Base-by-base conservation (phyloP, 1,140 invertebrate species). In the Trichoplusia ni region DNA sequence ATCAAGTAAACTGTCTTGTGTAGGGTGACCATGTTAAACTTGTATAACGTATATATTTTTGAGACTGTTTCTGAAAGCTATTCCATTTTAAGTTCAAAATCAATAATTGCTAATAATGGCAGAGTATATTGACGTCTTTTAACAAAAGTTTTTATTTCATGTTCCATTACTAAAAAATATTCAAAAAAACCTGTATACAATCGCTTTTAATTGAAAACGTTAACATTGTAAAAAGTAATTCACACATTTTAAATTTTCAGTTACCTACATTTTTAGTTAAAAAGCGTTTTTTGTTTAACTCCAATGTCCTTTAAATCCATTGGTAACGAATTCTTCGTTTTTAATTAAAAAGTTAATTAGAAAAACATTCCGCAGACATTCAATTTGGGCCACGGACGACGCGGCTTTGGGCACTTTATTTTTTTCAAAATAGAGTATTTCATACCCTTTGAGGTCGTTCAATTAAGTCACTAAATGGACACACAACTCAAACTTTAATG, bases 321-420 rank as follows among this genome's bases (percentile, higher is more conserved):
- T n/a, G 9, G 44, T 29, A 25, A 47, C 11, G 25, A 47, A 25
- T 47, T 9, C 21, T 47, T 47, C 21, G 13, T 47, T 47, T 47
- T 47, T 47, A 47, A 47, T 47, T 47, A 47, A 47, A 47, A 47
- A 29, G 44, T 47, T 47, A 47, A 47, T 47, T 29, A 47, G 21
- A 47, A 47, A 47, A 42, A 18, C 18, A 42, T 16, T 47, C 44
- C 29, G 44, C 1, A 47, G 44, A 47, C 44, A 29, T 25, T 42
- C 18, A 19, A 42, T 47, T 47, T 47, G 8, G 37, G 37, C 37
- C 13, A 8, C 37, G 37, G 37, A 16, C 37, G 18, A 38, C 37
- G 14, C n/a, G 11, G 23, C 2, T 42, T 8, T 42, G 4, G 40
- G 40, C 18, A 31, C 5, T 11, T 16, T 42, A 21, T 42, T 42